Conservation (phyloP, 2,113 vertebrate genomes). For the Hystrix cristata region DNA sequence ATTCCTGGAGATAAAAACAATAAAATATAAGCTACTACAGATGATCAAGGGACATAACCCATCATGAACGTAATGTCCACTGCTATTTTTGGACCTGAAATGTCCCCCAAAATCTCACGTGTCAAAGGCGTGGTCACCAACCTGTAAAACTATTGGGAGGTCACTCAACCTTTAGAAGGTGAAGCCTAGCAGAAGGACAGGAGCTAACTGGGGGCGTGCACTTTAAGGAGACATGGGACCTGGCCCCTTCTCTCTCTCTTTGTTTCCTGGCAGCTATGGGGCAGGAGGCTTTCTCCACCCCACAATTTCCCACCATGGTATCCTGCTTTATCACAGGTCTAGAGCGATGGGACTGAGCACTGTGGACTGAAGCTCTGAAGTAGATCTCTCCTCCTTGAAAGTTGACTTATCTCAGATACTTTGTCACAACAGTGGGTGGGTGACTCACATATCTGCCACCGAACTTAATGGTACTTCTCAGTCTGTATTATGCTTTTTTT, state of each 20-base stretch:
- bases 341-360: neutral
- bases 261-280: neutral
- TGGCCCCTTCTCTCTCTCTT: neutral
- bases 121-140: neutral
- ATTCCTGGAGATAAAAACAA: constrained; percentile 24
- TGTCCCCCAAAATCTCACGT: neutral
- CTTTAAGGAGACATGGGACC: neutral
- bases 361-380: neutral
- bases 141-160: neutral
- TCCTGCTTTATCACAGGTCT: neutral
- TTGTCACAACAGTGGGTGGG: neutral
- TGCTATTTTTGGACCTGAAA: neutral
- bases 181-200: neutral
- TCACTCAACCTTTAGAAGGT: neutral
- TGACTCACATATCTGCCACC: neutral
- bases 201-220: neutral
- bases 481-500: neutral
- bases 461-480: neutral
- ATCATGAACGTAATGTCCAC: neutral
- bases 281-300: neutral
- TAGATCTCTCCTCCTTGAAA: neutral
- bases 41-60: neutral
- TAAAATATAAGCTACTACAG: neutral
- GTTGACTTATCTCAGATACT: neutral
- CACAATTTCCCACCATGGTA: neutral